These are phyloP conservation scores for Latrodectus geometricus DNA, from an alignment of 1,140 invertebrate species.

Conservation along the genomic window DNA sequence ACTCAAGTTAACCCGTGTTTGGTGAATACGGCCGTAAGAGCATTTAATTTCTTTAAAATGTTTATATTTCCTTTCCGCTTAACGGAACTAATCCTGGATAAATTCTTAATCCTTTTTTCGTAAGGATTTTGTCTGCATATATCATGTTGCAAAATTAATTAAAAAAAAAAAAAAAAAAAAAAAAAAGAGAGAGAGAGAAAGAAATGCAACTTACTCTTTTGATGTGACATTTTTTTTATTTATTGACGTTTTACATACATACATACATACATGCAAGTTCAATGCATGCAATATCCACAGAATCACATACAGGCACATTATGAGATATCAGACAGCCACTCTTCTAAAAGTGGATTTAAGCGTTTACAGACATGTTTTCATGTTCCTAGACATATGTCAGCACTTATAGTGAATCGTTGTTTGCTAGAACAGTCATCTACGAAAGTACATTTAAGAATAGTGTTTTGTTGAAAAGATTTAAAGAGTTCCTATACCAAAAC, in stretches of 20 bases:
- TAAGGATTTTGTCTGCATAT: too few species aligned
- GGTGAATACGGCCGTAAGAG: too few species aligned
- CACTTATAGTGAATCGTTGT: conserved; percentile 16
- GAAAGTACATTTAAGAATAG: not conserved
- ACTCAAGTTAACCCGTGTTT: too few species aligned
- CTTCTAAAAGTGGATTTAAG: not conserved
- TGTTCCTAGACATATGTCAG: not conserved
- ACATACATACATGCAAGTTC: conserved; percentile 1
- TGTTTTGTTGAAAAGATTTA: not conserved
- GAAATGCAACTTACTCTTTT: not conserved
- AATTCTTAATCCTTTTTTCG: too few species aligned
- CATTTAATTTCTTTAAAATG: too few species aligned
- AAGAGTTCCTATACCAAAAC: not conserved
- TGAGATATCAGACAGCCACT: not conserved
- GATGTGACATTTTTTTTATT: not conserved
- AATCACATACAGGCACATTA: conserved; percentile 28
- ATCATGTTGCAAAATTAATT: too few species aligned
- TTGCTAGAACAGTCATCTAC: not conserved
- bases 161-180: too few species aligned
- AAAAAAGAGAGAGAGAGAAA: too few species aligned
- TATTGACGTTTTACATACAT: conserved; percentile 8
- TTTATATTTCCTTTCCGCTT: too few species aligned
- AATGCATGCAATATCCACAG: not conserved
- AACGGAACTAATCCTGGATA: too few species aligned
- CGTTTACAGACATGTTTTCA: not conserved